These are phyloP conservation scores for Lithobates pipiens DNA, from an alignment of 2,797 vertebrate species.

Conservation along the genomic window DNA sequence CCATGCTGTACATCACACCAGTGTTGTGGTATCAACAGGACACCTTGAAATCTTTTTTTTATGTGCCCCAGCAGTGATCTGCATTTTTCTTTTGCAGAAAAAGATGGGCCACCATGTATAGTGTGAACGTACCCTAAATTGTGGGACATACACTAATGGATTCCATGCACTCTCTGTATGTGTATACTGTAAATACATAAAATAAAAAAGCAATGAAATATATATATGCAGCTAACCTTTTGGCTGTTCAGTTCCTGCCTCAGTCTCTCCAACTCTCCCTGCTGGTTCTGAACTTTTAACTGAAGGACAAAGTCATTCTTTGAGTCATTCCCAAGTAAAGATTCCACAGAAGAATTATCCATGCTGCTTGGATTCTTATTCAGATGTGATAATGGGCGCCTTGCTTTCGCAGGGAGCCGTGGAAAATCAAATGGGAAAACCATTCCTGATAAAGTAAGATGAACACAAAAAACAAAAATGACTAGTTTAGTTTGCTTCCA, in stretches of 20 bases:
- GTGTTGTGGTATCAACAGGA: too few relatives aligned
- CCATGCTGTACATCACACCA: too few relatives aligned
- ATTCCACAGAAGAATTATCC: constrained; percentile 77
- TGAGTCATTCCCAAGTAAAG: constrained; percentile 68
- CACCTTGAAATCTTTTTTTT: too few relatives aligned
- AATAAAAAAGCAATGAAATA: neutral
- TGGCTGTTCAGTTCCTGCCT: constrained; percentile 88
- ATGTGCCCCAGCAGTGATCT: too few relatives aligned
- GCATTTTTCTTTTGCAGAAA: too few relatives aligned
- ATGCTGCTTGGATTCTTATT: constrained; percentile 75
- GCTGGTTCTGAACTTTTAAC: constrained; percentile 84
- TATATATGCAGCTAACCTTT: constrained; percentile 78
- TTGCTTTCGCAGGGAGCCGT: constrained; percentile 79
- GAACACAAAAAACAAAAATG: neutral
- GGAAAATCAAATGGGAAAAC: constrained; percentile 89
- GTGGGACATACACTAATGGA: too few relatives aligned
- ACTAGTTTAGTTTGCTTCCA: neutral
- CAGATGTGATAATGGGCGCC: constrained; percentile 76
- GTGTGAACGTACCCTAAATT: too few relatives aligned
- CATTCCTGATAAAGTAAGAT: constrained; percentile 71
- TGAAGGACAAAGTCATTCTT: constrained; percentile 78
- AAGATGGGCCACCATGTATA: too few relatives aligned
- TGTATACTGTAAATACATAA: neutral
- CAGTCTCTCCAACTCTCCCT: constrained; percentile 86
- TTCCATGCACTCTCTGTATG: too few relatives aligned